These are phyloP conservation scores for Neosilurus mollespiculum DNA, from an alignment of 2,797 vertebrate genomes.

Conservation along the genomic window DNA sequence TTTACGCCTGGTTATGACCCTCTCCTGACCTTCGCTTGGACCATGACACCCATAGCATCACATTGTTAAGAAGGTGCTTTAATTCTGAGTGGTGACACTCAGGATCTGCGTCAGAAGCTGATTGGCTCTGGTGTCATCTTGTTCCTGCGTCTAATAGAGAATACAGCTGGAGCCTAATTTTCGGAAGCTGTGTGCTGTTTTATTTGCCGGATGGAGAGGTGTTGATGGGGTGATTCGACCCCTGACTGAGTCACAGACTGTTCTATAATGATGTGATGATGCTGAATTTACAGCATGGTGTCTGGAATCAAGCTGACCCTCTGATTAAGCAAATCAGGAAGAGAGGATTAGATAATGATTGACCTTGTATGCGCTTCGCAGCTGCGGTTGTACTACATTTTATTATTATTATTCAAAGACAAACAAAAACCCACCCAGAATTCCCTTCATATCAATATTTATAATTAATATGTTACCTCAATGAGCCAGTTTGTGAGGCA, in stretches of 20 bases:
- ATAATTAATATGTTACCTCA: neutral
- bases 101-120: conserved; percentile 13
- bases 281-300: conserved; percentile 5
- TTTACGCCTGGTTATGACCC: neutral
- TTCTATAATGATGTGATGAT: conserved; percentile 28
- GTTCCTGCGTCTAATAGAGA: conserved; percentile 8
- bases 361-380: conserved; percentile 6
- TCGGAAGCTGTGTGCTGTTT: neutral
- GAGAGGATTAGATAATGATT: neutral
- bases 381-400: neutral
- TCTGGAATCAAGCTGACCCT: conserved; percentile 29
- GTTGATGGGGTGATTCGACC: conserved; percentile 21
- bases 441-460: neutral
- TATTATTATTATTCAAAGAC: neutral
- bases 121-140: neutral
- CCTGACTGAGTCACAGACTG: neutral
- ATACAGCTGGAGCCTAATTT: neutral
- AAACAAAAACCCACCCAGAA: no score
- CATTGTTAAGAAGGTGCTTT: neutral
- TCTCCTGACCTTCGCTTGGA: neutral
- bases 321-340: conserved; percentile 32
- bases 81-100: neutral
- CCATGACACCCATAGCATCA: no score
- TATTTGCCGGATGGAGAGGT: neutral
- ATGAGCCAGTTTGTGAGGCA: no score